A percentile compares a stretch with the other conserved stretches of the same genome.
Conservation (phyloP, 35 echinoderm and acorn worm species). For the Diadema setosum region DNA sequence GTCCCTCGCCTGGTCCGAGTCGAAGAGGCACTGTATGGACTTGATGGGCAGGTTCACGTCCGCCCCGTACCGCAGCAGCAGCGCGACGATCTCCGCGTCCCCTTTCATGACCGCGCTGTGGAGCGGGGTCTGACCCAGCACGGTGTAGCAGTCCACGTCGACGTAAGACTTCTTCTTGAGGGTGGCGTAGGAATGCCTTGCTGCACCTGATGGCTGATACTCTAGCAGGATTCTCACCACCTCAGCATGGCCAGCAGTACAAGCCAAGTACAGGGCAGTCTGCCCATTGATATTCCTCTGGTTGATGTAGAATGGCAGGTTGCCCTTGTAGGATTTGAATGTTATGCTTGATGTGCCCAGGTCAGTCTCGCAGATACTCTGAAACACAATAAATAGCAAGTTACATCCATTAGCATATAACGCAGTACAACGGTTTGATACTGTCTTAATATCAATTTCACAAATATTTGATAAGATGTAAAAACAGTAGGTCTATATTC, state of each 20-base stretch:
- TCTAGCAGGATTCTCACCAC: slow-evolving; percentile 66
- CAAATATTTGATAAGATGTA: no score
- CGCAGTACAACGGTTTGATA: no score
- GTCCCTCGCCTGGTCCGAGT: not conserved
- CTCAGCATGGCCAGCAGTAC: slow-evolving; percentile 66
- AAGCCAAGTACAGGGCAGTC: slow-evolving; percentile 75
- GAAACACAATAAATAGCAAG: not conserved
- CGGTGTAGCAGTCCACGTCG: slow-evolving; percentile 86
- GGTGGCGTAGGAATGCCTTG: not conserved
- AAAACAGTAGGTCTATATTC: no score
- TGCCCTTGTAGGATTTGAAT: slow-evolving; percentile 83
- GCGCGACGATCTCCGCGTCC: slow-evolving; percentile 70
- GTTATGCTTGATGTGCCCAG: slow-evolving; percentile 24
- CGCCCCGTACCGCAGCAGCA: slow-evolving; percentile 76
- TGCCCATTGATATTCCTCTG: slow-evolving; percentile 81
- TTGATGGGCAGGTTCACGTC: slow-evolving; percentile 84
- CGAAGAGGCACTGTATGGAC: slow-evolving; percentile 67
- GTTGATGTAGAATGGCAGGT: slow-evolving; percentile 80
- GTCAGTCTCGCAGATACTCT: slow-evolving; percentile 37
- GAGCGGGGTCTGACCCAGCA: slow-evolving; percentile 79
- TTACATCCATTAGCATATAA: no score
- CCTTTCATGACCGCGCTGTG: slow-evolving; percentile 72
- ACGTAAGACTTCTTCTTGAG: slow-evolving; percentile 49
- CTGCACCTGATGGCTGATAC: slow-evolving; percentile 47
- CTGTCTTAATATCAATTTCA: no score